Base-by-base conservation (phyloP, 2,113 vertebrate genomes). In the Hemiscyllium ocellatum region DNA sequence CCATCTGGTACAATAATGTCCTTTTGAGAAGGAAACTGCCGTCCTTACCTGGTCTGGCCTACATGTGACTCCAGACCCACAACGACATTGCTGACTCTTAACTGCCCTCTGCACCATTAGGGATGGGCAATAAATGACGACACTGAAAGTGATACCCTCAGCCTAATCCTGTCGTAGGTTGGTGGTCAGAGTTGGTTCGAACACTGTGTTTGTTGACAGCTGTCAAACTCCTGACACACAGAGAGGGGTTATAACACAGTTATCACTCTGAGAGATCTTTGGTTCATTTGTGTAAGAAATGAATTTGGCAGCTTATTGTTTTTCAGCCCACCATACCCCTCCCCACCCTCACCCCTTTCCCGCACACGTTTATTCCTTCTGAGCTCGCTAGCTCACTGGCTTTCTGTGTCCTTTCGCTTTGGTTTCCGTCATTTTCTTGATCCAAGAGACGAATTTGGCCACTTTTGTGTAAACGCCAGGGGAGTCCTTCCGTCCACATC, bases 391-490 rank as follows among this genome's bases (percentile, higher is more conserved):
- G 70, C 47, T 50, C 56, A 7, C n/a, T 5, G n/a, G 42, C 20
- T 96, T 90, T 7, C 56, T 68, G 10, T 78, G 13, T 15, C 17
- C 42, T 68, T 26, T 76, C n/a, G 42, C 52, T 61, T 76, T 52
- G 26, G 33, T 72, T 47, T 97, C 97, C 68, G 97, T 96, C 96
- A 97, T 98, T 96, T 98, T 98, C 68, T 98, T 97, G 72, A 99
- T 98, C 98, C 98, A 99, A 96, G 97, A 96, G 87, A 98, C 97
- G 1, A 98, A 99, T 96, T 98, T 98, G 96, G 97, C 98, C 96
- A 99, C 98, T 69, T 98, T 98, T 0, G 98, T 98, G 97, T 99
- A 99, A 61, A 99, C 98, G 0, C 98, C 98, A 0, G 98, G 98
- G 0, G 97, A 98, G 94, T 98, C 97, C 69, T 98, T 98, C 95